Evolutionary conservation across 2,797 vertebrate species (phyloP), one percentile per base, ranked within the genome.

Genomic region (Sarcophilus harrisii): DNA sequence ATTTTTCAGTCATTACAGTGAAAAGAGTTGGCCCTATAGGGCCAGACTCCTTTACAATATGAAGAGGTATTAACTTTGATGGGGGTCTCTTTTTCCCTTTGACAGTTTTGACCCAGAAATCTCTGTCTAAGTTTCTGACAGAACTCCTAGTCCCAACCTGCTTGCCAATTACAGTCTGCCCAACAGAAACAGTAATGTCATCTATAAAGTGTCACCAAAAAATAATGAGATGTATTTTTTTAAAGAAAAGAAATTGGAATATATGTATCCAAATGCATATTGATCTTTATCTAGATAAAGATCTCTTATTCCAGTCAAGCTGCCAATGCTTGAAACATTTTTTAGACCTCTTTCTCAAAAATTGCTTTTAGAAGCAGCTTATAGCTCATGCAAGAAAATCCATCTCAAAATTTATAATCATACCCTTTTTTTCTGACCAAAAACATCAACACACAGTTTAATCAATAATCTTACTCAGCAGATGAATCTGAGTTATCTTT

Each of bases 231-330:
- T 59, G 62, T 60, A 5, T 38, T 57, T 14, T 30, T 55, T 73
- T 73, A 89, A n/a, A 62, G 87, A 30, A 92, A 9, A 58, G 30
- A 0, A 29, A 1, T 38, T 32, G 38, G 57, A 92, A 94, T n/a
- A 52, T 96, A 45, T 45, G 58, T 81, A 12, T 49, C 30, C 52
- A 93, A 49, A 92, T 5, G 3, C 32, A 29, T 49, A 58, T 96
- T 92, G 58, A 58, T 87, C 58, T 96, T 93, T 57, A 58, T 54
- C 91, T 94, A 28, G 5, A 54, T 90, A 89, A 92, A 38, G 30
- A 38, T 3, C 18, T 58, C 3, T 60, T 38, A 24, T 62, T 5
- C 92, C 8, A 94, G 27, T 58, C 93, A 73, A 93, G 3, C n/a
- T 30, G 38, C 14, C 28, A 9, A 87, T 59, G 81, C 30, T 57